Percentiles rank a stretch among this genome's conserved stretches.
These are phyloP conservation scores for Lysiphlebus fabarum DNA, from an alignment of 1,140 invertebrate species.

Conservation along the genomic window DNA sequence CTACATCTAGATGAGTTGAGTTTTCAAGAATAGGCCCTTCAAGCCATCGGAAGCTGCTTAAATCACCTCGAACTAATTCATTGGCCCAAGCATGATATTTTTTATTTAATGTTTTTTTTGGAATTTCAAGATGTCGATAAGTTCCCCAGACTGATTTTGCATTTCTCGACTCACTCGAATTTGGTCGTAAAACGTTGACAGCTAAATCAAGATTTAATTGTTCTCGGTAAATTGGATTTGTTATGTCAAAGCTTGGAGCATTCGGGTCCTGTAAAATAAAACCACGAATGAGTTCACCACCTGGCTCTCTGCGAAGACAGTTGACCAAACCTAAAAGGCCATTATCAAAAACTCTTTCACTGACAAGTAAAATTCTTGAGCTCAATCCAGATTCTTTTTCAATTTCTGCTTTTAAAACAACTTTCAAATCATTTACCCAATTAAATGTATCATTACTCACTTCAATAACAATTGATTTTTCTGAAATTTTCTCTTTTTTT, in stretches of 20 bases:
- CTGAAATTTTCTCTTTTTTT: slow-evolving; percentile 34
- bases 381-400: slow-evolving; percentile 24
- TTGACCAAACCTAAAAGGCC: slow-evolving; percentile 82
- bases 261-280: slow-evolving; percentile 64
- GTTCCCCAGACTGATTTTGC: slow-evolving; percentile 68
- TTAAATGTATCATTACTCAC: slow-evolving; percentile 47
- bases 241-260: slow-evolving; percentile 64
- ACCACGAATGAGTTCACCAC: slow-evolving; percentile 61
- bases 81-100: slow-evolving; percentile 75
- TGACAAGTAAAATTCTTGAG: slow-evolving; percentile 56
- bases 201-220: slow-evolving; percentile 71
- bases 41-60: slow-evolving; percentile 82
- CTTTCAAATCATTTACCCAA: slow-evolving; percentile 57
- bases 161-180: slow-evolving; percentile 45
- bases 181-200: slow-evolving; percentile 65
- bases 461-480: slow-evolving; percentile 36
- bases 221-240: slow-evolving; percentile 62
- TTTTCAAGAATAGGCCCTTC: slow-evolving; percentile 58
- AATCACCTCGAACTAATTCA: slow-evolving; percentile 74
- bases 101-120: slow-evolving; percentile 46
- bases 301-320: slow-evolving; percentile 68
- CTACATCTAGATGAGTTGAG: slow-evolving; percentile 42
- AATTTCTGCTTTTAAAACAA: slow-evolving; percentile 56
- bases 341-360: slow-evolving; percentile 62
- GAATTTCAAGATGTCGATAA: slow-evolving; percentile 67